Base-by-base conservation (phyloP, 2,888 invertebrate species). In the Gari tellinella region DNA sequence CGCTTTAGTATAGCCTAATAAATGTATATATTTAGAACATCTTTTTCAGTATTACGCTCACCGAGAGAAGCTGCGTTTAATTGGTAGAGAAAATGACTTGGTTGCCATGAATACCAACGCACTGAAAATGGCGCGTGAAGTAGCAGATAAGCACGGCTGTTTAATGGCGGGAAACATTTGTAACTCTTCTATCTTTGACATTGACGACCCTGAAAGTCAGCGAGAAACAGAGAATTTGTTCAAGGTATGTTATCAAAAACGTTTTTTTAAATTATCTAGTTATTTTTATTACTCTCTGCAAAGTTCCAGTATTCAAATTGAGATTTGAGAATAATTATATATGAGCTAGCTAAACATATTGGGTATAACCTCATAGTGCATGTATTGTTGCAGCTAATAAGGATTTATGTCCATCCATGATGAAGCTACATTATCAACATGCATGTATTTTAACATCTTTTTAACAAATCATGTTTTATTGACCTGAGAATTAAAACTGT, bases 161-260 rank as follows among this genome's bases (percentile, higher is more conserved):
- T 76, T 91, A 17, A 87, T 91, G 86, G 90, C 91, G 17, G 91
- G 91, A 57, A 88, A 90, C 69, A 83, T 91, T 5, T 88, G 86
- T 69, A 90, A 90, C 79, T 84, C 86, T 10, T 86, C 85, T 2
- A 55, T 81, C 2, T 91, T 84, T 61, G 72, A 84, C 7, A 82
- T 83, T 0, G 83, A 84, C n/a, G 73, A 88, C 26, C 63, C 75
- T 0, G 67, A 45, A 7, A 52, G 78, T 0, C 60, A 78, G n/a
- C 69, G 69, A 14, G 61, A 70, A 12, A 67, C 78, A n/a, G 73
- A 75, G 31, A 66, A 57, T 1, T 89, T 91, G 72, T 90, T 89
- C 66, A 86, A 88, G 72, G 90, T 89, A 31, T 31, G 31, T n/a
- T n/a, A n/a, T n/a, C n/a, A n/a, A n/a, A n/a, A n/a, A 77, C 10